Evolutionary conservation across 64 coral and sea anemone genomes (phyloP), one percentile per base, ranked within the genome.

Genomic region (Trachythela sp.): DNA sequence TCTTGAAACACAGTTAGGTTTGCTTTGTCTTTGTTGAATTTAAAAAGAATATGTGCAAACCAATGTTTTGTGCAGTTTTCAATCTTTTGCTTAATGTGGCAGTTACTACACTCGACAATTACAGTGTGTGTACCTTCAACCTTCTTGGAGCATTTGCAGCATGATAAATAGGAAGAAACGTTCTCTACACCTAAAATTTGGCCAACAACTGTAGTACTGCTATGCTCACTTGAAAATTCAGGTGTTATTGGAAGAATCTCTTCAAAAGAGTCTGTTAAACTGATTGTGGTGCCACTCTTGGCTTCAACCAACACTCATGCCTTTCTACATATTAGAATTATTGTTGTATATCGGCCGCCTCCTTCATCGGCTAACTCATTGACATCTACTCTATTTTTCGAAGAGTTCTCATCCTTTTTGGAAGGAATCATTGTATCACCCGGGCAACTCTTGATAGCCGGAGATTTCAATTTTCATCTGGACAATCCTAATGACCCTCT

Each of bases 131-230:
- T 64, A 64, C 13, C 56, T 64, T 64, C 56, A 64, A 89, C 41
- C 71, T 90, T 84, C 54, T 83, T 84, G 22, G 34, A 38, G 24
- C 88, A 90, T 90, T 84, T 89, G 17, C 80, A 2, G 49, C 88
- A 89, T 39, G 5, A 49, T 2, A 48, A 52, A 77, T 89, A 89
- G 10, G 20, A 48, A 89, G 15, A 43, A 4, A 80, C 8, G 22
- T 83, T 89, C 27, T 89, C 71, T 48, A 89, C 88, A 51, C 35
- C 88, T 49, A 89, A 51, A 33, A 89, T 83, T 52, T 89, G 70
- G 48, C 67, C 71, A 49, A 32, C 34, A 54, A 36, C 41, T 48
- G 67, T 89, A 0, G 27, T 29, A 10, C n/a, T 83, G 24, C 77
- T 75, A 89, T 29, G 56, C 18, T 64, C 13, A 64, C 56, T 64